phyloP scores from a whole-genome alignment of 2,888 invertebrate genomes.

The Cephus sareptanus region DNA sequence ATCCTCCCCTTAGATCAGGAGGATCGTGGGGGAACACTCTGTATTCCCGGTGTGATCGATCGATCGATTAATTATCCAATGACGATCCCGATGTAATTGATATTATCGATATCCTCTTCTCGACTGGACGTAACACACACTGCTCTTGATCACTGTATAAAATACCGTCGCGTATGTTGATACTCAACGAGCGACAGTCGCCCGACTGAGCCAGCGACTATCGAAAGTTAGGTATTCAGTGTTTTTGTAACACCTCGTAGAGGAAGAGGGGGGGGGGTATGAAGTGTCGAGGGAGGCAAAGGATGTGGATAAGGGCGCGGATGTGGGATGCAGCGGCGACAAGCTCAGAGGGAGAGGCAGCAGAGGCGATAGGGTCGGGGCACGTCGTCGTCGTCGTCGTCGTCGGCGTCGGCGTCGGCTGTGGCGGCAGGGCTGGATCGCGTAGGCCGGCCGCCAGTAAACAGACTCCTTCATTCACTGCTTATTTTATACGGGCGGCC shows the following conservation, averaged over 20 bases:
- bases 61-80: not conserved
- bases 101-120: not conserved
- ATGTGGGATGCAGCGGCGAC: not conserved
- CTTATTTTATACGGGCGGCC: slow-evolving; percentile 62
- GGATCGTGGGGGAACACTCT: not conserved
- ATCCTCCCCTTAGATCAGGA: not conserved
- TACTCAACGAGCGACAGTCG: not conserved
- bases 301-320: not conserved
- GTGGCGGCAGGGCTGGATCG: slow-evolving; percentile 32
- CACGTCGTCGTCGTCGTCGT: not conserved
- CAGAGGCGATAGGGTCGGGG: not conserved
- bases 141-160: not conserved
- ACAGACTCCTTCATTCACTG: slow-evolving; percentile 65
- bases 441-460: slow-evolving; percentile 63
- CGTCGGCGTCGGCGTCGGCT: not conserved
- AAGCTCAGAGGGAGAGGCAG: not conserved
- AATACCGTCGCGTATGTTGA: not conserved
- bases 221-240: not conserved
- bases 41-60: not conserved
- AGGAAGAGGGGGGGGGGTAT: not conserved
- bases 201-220: not conserved
- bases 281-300: not conserved
- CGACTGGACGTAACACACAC: not conserved
- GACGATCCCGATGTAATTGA: not conserved
- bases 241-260: not conserved